Evolutionary conservation across 2,113 vertebrate genomes (phyloP).

Genomic region (Brachypteracias leptosomus): DNA sequence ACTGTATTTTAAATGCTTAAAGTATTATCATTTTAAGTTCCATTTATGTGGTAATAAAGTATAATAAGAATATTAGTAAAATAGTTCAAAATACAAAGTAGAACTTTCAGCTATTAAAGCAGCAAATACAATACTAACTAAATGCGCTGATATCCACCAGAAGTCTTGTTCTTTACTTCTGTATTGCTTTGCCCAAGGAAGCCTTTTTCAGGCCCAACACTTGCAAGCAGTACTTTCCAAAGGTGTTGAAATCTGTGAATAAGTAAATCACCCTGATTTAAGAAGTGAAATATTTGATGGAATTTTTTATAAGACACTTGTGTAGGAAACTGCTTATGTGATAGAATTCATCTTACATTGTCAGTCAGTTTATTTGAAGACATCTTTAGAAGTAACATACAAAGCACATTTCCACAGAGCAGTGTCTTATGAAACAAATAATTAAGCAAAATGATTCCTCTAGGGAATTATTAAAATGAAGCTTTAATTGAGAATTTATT

Average conservation of each 20-base stretch:
- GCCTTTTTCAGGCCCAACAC: slow-evolving; percentile 73
- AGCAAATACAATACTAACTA: slow-evolving; percentile 51
- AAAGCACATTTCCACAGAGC: neutral
- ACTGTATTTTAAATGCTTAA: neutral
- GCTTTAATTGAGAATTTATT: neutral
- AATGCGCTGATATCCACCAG: slow-evolving; percentile 35
- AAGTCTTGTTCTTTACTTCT: slow-evolving; percentile 69
- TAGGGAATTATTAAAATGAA: neutral
- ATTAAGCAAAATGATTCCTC: neutral
- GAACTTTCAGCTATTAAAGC: slow-evolving; percentile 72
- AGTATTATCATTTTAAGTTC: neutral
- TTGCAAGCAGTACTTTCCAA: slow-evolving; percentile 76
- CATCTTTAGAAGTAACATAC: neutral
- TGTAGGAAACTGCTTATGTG: neutral
- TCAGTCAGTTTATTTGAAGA: neutral
- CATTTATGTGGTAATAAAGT: neutral
- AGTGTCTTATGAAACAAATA: neutral
- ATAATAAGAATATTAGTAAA: neutral
- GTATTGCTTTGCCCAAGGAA: slow-evolving; percentile 61
- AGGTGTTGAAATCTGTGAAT: slow-evolving; percentile 69
- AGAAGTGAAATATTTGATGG: neutral
- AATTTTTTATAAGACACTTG: neutral
- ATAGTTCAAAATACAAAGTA: neutral
- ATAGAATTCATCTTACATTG: neutral
- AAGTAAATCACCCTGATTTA: neutral